Conservation (phyloP, 2,113 vertebrate species). For the Triplophysa tibetana region DNA sequence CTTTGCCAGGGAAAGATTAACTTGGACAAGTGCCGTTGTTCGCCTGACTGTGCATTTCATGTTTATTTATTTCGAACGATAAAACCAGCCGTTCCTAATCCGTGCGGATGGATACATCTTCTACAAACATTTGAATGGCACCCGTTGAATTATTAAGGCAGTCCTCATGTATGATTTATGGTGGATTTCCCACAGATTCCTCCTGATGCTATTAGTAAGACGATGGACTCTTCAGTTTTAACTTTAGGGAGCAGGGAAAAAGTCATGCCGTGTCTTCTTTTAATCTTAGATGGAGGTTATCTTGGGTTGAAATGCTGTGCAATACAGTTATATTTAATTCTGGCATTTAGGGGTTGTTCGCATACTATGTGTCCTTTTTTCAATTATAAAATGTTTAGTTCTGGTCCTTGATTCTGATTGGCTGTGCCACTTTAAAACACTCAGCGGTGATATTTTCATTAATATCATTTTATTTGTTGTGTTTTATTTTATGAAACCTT, state of each 20-base stretch:
- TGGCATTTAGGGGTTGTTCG: too few species aligned
- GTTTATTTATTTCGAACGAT: constrained; percentile 19
- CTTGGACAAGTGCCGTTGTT: not conserved
- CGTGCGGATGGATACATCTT: not conserved
- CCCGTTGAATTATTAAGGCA: not conserved
- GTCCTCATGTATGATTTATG: constrained; percentile 33
- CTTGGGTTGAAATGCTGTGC: not conserved
- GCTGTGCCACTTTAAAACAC: too few species aligned
- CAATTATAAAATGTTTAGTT: too few species aligned
- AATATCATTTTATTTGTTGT: too few species aligned
- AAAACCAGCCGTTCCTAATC: constrained; percentile 13
- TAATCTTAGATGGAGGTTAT: not conserved
- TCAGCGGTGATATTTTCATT: too few species aligned
- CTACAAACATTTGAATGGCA: constrained; percentile 30
- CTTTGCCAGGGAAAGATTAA: not conserved
- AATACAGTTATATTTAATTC: not conserved
- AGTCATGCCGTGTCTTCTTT: not conserved
- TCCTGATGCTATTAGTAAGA: not conserved
- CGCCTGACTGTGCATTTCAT: constrained; percentile 3
- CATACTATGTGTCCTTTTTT: too few species aligned
- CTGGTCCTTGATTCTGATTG: too few species aligned
- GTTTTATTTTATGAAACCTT: too few species aligned
- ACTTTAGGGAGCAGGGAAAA: not conserved
- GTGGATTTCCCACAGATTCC: constrained; percentile 1
- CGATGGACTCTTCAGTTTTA: not conserved